These are phyloP conservation scores for Oplegnathus fasciatus DNA, from an alignment of 2,113 vertebrate species.

Conservation along the genomic window DNA sequence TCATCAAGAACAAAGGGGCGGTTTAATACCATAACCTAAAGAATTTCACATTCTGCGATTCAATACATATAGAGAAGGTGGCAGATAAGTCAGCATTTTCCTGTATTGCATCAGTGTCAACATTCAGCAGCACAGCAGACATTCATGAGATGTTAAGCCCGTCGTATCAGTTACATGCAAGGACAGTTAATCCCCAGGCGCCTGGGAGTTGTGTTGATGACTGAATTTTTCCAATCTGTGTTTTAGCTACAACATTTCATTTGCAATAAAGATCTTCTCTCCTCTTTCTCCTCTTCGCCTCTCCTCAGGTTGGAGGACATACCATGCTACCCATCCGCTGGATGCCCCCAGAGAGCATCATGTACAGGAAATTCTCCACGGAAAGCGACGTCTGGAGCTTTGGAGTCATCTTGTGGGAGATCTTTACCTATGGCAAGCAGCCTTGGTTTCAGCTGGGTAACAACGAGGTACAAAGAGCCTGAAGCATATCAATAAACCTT, in stretches of 20 bases:
- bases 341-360: slow-evolving; percentile 99
- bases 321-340: slow-evolving; percentile 99
- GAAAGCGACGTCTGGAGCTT: slow-evolving; percentile 99
- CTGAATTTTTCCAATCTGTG: slow-evolving; percentile 43
- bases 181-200: slow-evolving; percentile 64
- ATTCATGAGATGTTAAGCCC: slow-evolving; percentile 64
- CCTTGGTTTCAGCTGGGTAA: slow-evolving; percentile 99
- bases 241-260: slow-evolving; percentile 23
- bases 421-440: slow-evolving; percentile 98
- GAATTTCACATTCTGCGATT: slow-evolving; percentile 38
- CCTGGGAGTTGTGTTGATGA: slow-evolving; percentile 50
- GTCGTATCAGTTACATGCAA: slow-evolving; percentile 54
- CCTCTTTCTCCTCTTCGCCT: background rate
- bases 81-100: slow-evolving; percentile 54
- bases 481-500: slow-evolving; percentile 15
- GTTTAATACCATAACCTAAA: slow-evolving; percentile 46
- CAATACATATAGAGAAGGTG: slow-evolving; percentile 38
- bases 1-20: slow-evolving; percentile 38
- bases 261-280: slow-evolving; percentile 32
- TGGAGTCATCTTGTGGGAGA: slow-evolving; percentile 98
- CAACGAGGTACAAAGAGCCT: slow-evolving; percentile 89
- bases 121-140: slow-evolving; percentile 29
- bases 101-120: slow-evolving; percentile 44
- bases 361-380: slow-evolving; percentile 99
- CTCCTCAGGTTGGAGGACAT: slow-evolving; percentile 93